Evolutionary conservation across 64 coral and sea anemone species (phyloP).

Genomic region (Anthopleura sola): DNA sequence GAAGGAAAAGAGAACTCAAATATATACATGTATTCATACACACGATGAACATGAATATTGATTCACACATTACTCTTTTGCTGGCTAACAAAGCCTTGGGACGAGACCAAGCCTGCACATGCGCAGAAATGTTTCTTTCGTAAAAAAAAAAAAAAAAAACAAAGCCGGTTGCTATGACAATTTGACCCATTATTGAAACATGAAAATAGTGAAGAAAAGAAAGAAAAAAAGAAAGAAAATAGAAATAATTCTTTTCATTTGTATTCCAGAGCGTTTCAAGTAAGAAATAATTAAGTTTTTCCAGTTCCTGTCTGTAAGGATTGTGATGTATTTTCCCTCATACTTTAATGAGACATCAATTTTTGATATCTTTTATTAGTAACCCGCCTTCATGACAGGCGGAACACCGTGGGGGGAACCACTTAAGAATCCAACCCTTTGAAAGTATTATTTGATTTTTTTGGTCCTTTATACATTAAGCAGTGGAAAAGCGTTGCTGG

Average conservation of each 20-base stretch:
- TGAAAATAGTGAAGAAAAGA: neutral
- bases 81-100: neutral
- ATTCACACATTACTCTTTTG: no score
- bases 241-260: no score
- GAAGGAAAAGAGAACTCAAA: no score
- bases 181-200: neutral
- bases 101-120: neutral
- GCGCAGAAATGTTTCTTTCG: neutral
- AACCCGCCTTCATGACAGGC: neutral
- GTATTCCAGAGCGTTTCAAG: neutral
- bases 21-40: no score
- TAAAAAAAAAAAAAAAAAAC: no score
- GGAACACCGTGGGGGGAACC: neutral
- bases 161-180: neutral
- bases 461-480: neutral
- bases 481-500: no score
- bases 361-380: neutral
- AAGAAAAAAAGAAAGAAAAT: neutral
- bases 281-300: neutral
- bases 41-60: no score
- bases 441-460: neutral
- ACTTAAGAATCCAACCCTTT: neutral
- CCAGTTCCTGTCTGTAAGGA: neutral
- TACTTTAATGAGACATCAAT: neutral
- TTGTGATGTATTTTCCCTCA: neutral